Percentiles rank a stretch among this genome's conserved stretches.
These are phyloP conservation scores for Mesochorus sp. DNA, from an alignment of 2,888 invertebrate genomes.

Conservation along the genomic window DNA sequence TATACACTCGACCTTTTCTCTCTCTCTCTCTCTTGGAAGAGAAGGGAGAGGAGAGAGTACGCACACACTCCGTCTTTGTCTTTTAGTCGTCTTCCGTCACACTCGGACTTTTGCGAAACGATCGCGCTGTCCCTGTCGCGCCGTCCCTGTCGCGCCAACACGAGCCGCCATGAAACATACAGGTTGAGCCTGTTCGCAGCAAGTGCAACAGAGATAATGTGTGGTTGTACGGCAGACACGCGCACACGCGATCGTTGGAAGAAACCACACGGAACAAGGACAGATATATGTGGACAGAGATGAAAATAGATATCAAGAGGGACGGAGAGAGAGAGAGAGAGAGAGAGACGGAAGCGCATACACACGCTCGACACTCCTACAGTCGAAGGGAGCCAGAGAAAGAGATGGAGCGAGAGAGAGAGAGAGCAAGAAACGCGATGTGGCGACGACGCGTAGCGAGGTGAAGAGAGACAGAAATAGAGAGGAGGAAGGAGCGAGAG, in stretches of 20 bases:
- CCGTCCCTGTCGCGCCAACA: constrained; percentile 7
- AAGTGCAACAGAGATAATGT: constrained; percentile 57
- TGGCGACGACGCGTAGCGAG: constrained; percentile 66
- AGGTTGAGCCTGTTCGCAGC: not conserved
- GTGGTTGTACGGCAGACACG: not conserved
- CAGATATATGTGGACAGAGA: not conserved
- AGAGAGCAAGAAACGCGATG: constrained; percentile 74
- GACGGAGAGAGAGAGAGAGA: constrained; percentile 46
- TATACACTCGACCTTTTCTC: constrained; percentile 1
- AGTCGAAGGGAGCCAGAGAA: constrained; percentile 9
- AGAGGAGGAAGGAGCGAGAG: constrained; percentile 49
- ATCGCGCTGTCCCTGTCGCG: not conserved
- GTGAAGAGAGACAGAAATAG: constrained; percentile 66
- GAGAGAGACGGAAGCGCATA: constrained; percentile 27
- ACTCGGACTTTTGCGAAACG: constrained; percentile 53
- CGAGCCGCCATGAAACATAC: constrained; percentile 6
- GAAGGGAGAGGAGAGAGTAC: too few species aligned
- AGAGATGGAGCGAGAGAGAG: constrained; percentile 64
- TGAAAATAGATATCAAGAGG: constrained; percentile 30
- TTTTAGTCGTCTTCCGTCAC: constrained; percentile 26
- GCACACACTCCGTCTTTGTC: constrained; percentile 56
- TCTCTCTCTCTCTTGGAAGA: constrained; percentile 59
- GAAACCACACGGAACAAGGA: constrained; percentile 21
- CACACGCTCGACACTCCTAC: too few species aligned
- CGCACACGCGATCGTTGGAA: not conserved